Conservation (phyloP, 2,888 invertebrate species). For the Ophonus ardosiacus region DNA sequence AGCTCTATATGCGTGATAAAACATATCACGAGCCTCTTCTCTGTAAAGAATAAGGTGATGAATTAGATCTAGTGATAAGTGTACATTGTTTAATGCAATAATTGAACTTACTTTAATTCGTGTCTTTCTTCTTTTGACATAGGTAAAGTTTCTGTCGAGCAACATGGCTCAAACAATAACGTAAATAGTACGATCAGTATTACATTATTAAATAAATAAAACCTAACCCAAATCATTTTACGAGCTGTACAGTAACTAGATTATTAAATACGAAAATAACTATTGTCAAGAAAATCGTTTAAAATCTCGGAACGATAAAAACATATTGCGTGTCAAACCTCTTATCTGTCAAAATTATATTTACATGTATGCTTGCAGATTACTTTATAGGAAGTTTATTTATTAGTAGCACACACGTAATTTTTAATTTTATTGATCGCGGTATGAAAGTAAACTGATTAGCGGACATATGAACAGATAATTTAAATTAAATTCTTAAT, state of each 20-base stretch:
- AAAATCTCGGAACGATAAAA: slow-evolving; percentile 56
- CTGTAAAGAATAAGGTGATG: slow-evolving; percentile 78
- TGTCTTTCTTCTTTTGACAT: slow-evolving; percentile 83
- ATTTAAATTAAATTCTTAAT: slow-evolving; percentile 58
- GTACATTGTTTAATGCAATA: background rate
- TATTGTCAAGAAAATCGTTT: slow-evolving; percentile 70
- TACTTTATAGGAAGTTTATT: slow-evolving; percentile 25
- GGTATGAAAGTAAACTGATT: slow-evolving; percentile 27
- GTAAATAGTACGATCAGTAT: slow-evolving; percentile 59
- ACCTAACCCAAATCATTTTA: slow-evolving; percentile 70
- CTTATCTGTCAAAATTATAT: slow-evolving; percentile 62
- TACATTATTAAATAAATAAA: slow-evolving; percentile 65
- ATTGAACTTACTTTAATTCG: slow-evolving; percentile 79
- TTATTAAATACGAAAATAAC: slow-evolving; percentile 64
- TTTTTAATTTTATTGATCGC: slow-evolving; percentile 25
- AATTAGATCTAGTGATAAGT: slow-evolving; percentile 25
- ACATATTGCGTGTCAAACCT: slow-evolving; percentile 64
- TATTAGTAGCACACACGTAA: slow-evolving; percentile 39
- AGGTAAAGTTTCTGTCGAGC: slow-evolving; percentile 69
- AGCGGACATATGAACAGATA: slow-evolving; percentile 42
- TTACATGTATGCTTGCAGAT: slow-evolving; percentile 61
- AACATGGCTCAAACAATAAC: slow-evolving; percentile 62
- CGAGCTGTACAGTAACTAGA: slow-evolving; percentile 46
- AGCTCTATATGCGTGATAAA: slow-evolving; percentile 96
- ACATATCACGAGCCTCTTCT: slow-evolving; percentile 95